Conservation (phyloP, 2,113 vertebrate genomes). For the Paralichthys olivaceus region DNA sequence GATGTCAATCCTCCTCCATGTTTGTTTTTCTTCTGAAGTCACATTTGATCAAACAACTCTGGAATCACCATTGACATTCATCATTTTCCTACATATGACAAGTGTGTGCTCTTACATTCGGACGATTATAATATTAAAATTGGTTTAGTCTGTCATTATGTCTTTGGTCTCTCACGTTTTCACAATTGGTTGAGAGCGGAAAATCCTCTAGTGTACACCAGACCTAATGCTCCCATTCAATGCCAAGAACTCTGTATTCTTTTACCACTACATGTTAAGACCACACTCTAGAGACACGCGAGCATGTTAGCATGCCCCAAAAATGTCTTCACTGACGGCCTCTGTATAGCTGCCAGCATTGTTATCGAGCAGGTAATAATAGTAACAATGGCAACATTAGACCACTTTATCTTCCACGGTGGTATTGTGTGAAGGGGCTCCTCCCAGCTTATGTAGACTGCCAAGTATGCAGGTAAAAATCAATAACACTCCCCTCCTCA, state of each 20-base stretch:
- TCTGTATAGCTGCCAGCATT: conserved; percentile 15
- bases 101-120: too few relatives aligned
- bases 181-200: too few relatives aligned
- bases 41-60: too few relatives aligned
- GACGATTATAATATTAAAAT: too few relatives aligned
- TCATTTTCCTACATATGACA: too few relatives aligned
- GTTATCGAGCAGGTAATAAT: conserved; percentile 41
- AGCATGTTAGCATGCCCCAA: background rate
- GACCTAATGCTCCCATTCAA: background rate
- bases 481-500: conserved; percentile 37
- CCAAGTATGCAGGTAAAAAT: conserved; percentile 71
- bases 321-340: background rate
- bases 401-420: conserved; percentile 30
- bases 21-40: too few relatives aligned
- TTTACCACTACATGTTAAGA: background rate
- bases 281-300: background rate
- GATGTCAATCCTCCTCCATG: too few relatives aligned
- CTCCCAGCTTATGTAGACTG: conserved; percentile 57
- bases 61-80: too few relatives aligned
- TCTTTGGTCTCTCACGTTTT: too few relatives aligned
- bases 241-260: background rate
- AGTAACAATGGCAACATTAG: conserved; percentile 38
- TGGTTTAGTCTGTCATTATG: too few relatives aligned
- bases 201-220: too few relatives aligned
- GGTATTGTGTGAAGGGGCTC: conserved; percentile 34